Evolutionary conservation across 1,140 invertebrate species (phyloP).

Genomic region (Triops longicaudatus): DNA sequence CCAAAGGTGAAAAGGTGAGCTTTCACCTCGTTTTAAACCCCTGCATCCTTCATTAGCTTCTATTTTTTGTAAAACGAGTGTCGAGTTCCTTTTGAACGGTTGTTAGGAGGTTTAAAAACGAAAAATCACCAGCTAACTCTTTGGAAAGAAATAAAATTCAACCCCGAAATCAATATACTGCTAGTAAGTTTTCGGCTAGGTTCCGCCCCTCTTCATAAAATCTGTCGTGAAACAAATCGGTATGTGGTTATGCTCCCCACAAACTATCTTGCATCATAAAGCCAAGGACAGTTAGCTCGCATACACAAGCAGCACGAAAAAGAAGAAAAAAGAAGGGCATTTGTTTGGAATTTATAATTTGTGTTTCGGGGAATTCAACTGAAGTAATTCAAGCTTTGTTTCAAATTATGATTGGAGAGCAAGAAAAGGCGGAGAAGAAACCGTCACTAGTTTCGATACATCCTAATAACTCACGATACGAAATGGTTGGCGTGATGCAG

Average conservation of each 20-base stretch:
- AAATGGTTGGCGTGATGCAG: background rate
- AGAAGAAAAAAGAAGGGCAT: too few species aligned
- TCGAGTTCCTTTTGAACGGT: too few species aligned
- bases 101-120: too few species aligned
- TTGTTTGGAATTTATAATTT: too few species aligned
- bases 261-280: background rate
- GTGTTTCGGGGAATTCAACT: too few species aligned
- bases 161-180: background rate
- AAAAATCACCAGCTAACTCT: too few species aligned
- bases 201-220: background rate
- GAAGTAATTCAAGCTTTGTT: background rate
- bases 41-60: background rate
- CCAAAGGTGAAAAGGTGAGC: conserved; percentile 4
- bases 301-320: too few species aligned
- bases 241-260: background rate
- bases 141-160: background rate
- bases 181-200: background rate
- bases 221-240: conserved; percentile 1
- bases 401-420: background rate
- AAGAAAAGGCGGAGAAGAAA: background rate
- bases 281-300: too few species aligned
- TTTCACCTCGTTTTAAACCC: background rate
- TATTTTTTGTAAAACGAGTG: background rate
- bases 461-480: background rate
- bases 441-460: background rate